Base-by-base conservation (phyloP, 2,888 invertebrate genomes). In the Caenorhabditis doughertyi region DNA sequence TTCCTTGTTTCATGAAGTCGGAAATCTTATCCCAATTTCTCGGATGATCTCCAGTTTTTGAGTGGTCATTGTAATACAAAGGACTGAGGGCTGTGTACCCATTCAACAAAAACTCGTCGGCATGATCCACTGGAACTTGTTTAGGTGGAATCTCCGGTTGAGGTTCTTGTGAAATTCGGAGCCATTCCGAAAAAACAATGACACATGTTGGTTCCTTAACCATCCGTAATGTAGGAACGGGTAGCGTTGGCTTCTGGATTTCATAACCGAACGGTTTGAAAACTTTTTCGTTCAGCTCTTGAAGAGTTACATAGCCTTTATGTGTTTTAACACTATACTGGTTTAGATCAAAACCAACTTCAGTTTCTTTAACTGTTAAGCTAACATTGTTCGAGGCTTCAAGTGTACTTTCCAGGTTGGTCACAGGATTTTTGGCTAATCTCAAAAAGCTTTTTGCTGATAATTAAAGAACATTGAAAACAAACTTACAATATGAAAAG, bases 241-340 rank as follows among this genome's bases (percentile, higher is more conserved):
- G 77, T 11, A 42, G 27, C 0, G 77, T 64, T 3, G 62, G 47
- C 1, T 21, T 2, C 1, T 23, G 5, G 21, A 79, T 70, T 55
- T 64, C 47, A 13, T 79, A 79, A 3, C 77, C 77, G 13, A 70
- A 79, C 29, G 21, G 16, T 64, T 79, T 70, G 56, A 42, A 79
- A 3, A 68, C 70, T 11, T 71, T 71, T 8, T 73, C 72, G 27
- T 73, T 64, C 13, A 73, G 21, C 47, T 73, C 62, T 2, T 51
- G 39, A 23, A 73, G 29, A 27, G 62, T 53, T 18, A 73, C 55
- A 32, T 44, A 39, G 25, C 72, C 72, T 7, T 21, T 18, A 44
- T 29, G 32, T 0, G 72, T 73, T 27, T 27, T 73, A 2, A 73
- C 49, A 32, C 21, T 42, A n/a, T 62, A 72, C 5, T 60, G 18